Conservation (phyloP, 1,140 invertebrate species). For the Megalopta genalis region DNA sequence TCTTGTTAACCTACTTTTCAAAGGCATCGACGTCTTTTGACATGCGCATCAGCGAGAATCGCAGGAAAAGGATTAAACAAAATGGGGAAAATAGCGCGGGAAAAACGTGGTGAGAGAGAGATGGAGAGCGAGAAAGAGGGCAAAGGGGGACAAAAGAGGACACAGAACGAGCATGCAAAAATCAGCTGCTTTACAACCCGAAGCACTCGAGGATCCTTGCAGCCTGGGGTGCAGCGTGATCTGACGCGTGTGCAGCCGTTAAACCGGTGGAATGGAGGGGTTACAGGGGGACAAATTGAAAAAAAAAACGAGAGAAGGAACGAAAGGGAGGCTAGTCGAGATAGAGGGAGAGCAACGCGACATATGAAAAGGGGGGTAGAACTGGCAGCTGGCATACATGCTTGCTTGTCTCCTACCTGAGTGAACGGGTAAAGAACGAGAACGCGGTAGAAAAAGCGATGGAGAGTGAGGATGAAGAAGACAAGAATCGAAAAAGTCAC, state of each 20-base stretch:
- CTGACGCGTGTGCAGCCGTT: slow-evolving; percentile 45
- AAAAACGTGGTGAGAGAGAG: neutral
- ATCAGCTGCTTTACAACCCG: slow-evolving; percentile 53
- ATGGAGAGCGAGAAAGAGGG: too few species aligned
- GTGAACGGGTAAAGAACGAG: neutral
- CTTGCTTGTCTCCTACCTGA: slow-evolving; percentile 21
- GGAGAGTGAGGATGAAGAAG: too few species aligned
- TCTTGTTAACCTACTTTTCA: neutral
- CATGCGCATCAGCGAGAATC: neutral
- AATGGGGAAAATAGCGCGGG: neutral
- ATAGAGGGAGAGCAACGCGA: slow-evolving; percentile 7
- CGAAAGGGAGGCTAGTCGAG: neutral
- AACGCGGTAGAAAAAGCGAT: too few species aligned
- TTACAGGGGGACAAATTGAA: slow-evolving; percentile 5
- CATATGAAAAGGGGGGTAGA: slow-evolving; percentile 10
- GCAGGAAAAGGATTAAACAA: neutral
- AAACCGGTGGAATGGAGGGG: slow-evolving; percentile 31
- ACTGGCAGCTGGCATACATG: slow-evolving; percentile 41
- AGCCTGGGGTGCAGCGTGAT: slow-evolving; percentile 27
- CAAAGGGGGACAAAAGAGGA: neutral
- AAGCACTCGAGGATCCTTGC: slow-evolving; percentile 44
- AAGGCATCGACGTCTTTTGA: neutral
- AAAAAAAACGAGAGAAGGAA: slow-evolving; percentile 13
- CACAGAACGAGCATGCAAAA: slow-evolving; percentile 31
- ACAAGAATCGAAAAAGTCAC: too few species aligned